phyloP scores from a whole-genome alignment of 2,113 vertebrate species.

The Platycercus adscitus region DNA sequence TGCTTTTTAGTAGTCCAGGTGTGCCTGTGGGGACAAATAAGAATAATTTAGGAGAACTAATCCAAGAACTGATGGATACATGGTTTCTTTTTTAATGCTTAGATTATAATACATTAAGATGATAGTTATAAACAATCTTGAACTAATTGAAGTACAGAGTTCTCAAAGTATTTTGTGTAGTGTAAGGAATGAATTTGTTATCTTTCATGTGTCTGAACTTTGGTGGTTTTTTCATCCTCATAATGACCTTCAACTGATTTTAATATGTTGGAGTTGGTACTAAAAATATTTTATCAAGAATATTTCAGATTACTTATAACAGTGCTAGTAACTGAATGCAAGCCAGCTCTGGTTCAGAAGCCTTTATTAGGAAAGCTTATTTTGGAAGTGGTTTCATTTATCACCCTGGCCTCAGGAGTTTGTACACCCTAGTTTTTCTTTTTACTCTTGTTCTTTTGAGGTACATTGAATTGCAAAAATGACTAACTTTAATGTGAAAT shows the following conservation, averaged over 20 bases:
- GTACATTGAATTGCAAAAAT: fast-evolving
- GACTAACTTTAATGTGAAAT: background rate
- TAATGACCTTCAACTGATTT: slow-evolving; percentile 58
- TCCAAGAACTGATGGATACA: background rate
- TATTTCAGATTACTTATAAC: slow-evolving; percentile 67
- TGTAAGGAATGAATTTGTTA: background rate
- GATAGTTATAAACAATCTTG: background rate
- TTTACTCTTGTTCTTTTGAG: background rate
- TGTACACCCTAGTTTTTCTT: background rate
- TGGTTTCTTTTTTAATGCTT: background rate
- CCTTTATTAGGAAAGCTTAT: slow-evolving; percentile 67
- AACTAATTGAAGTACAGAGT: background rate
- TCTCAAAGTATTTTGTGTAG: background rate
- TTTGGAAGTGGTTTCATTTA: slow-evolving; percentile 70
- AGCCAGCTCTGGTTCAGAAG: slow-evolving; percentile 52
- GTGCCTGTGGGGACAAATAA: background rate
- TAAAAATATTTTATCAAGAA: slow-evolving; percentile 74
- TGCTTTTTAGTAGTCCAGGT: background rate
- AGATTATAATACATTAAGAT: background rate
- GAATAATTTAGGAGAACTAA: background rate
- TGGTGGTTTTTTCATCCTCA: background rate
- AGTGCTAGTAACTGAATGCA: slow-evolving; percentile 56
- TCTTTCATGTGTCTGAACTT: background rate
- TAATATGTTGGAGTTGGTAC: slow-evolving; percentile 8
- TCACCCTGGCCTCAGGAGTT: slow-evolving; percentile 32